phyloP scores from a whole-genome alignment of 2,888 invertebrate genomes.

The Alloplasta piceator region DNA sequence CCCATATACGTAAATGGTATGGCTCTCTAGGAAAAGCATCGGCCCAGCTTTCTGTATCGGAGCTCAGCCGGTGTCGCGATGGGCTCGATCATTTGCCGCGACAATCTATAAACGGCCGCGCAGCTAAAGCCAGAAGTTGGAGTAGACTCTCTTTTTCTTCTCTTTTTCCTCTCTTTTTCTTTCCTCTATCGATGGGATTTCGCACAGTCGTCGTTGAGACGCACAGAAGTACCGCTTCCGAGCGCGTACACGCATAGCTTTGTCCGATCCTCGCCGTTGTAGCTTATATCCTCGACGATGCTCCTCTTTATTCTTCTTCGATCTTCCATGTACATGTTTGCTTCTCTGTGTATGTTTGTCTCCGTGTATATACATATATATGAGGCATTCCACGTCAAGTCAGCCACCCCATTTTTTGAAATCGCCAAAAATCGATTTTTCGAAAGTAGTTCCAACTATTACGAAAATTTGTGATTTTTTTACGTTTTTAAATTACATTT shows the following conservation, averaged over 20 bases:
- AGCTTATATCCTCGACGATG: slow-evolving; percentile 47
- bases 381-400: too few relatives aligned
- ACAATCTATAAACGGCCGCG: slow-evolving; percentile 62
- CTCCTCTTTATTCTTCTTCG: slow-evolving; percentile 30
- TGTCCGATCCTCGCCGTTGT: slow-evolving; percentile 1
- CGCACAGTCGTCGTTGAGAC: slow-evolving; percentile 39
- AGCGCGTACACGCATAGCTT: slow-evolving; percentile 63
- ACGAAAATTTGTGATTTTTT: too few relatives aligned
- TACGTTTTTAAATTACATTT: too few relatives aligned
- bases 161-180: slow-evolving; percentile 19
- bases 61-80: neutral
- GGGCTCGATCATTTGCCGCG: slow-evolving; percentile 61
- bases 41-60: slow-evolving; percentile 2
- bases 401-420: too few relatives aligned
- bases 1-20: slow-evolving; percentile 71
- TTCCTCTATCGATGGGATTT: slow-evolving; percentile 13
- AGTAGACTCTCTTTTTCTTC: slow-evolving; percentile 37
- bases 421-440: too few relatives aligned
- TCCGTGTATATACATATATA: too few relatives aligned
- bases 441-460: too few relatives aligned
- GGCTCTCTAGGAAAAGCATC: slow-evolving; percentile 29
- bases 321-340: neutral
- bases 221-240: slow-evolving; percentile 71
- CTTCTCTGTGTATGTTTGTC: too few relatives aligned
- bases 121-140: slow-evolving; percentile 45